Evolutionary conservation across 2,113 vertebrate genomes (phyloP), one percentile per base, ranked within the genome.

Genomic region (Tor tambroides): DNA sequence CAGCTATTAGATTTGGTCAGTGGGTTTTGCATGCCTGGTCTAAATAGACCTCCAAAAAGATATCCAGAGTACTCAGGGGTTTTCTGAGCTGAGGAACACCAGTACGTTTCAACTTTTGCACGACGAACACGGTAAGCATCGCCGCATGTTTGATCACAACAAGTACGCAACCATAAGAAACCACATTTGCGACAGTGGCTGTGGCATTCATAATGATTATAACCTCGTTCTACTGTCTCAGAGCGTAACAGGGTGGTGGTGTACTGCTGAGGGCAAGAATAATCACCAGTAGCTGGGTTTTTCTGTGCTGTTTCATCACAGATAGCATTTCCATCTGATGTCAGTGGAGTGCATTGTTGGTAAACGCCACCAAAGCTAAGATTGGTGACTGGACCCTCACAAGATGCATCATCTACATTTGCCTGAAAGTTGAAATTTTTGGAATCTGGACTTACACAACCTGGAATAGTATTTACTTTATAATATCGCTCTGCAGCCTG

Each of bases 341-440:
- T 96, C 23, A 95, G 1, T 3, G 83, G 63, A 0, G 12, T 7
- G 19, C 98, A 99, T 41, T 91, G 14, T 90, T 98, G 97, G 87
- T 95, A 99, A 80, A 96, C 90, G 0, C 97, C 98, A 0, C 97
- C 97, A 0, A 99, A 96, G 85, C 96, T 97, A 88, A 98, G 96
- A 87, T 98, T 99, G 84, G 92, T 94, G 67, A 88, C 86, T 0
- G 93, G 88, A 9, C 96, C 97, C 0, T 94, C 1, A 0, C 97
- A 99, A 6, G 97, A 97, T 5, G 91, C 90, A 0, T 99, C 97
- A 0, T 98, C 96, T 0, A 88, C 59, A 28, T 99, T 99, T 84
- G 97, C 97, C 11, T 97, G 94, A 90, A 97, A 99, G 90, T 98
- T 97, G 88, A 97, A 99, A 91, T 98, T 98, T 86, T 94, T 89